Evolutionary conservation across 1,140 invertebrate genomes (phyloP), one percentile per base, ranked within the genome.

Genomic region (Neodiprion fabricii): DNA sequence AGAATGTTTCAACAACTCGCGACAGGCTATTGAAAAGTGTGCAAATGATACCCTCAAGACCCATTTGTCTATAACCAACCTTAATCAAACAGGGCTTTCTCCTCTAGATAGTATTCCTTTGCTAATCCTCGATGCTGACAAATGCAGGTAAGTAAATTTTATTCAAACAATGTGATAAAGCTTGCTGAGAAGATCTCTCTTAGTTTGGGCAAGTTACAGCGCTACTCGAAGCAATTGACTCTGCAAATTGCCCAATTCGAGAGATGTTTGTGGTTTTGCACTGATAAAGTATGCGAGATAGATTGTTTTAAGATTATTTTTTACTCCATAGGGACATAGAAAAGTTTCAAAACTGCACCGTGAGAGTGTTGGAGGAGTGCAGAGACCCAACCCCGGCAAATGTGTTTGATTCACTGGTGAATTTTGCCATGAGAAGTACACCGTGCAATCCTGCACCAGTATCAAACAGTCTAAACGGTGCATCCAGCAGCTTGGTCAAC

Each of bases 381-480:
- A 79, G 85, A 0, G 92, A 95, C 76, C 93, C 93, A 4, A 95
- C 94, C 0, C 93, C 95, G 0, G 93, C 93, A 28, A 96, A 96
- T 79, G 92, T 96, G 28, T 89, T 94, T 0, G 93, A 95, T 71
- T 92, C 94, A 1, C 88, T 95, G 50, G 94, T 96, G 79, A 93
- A 92, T 67, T 95, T 92, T 74, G 88, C 95, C 0, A 91, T 90
- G 67, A 92, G 92, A 80, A 90, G 91, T 11, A 94, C 93, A 11
- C 93, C 93, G 0, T 95, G 95, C 82, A 3, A 67, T 11, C 74
- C 17, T 8, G 68, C 74, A 4, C 71, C 80, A 47, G 72, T 75
- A 40, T 78, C 11, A 2, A 77, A 65, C 17, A 61, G 53, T 14
- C 11, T 61, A 12, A 17, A 17, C 1, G 53, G 11, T 12, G 53